Evolutionary conservation across 2,888 invertebrate species (phyloP).

Genomic region (Panzeria rudis): DNA sequence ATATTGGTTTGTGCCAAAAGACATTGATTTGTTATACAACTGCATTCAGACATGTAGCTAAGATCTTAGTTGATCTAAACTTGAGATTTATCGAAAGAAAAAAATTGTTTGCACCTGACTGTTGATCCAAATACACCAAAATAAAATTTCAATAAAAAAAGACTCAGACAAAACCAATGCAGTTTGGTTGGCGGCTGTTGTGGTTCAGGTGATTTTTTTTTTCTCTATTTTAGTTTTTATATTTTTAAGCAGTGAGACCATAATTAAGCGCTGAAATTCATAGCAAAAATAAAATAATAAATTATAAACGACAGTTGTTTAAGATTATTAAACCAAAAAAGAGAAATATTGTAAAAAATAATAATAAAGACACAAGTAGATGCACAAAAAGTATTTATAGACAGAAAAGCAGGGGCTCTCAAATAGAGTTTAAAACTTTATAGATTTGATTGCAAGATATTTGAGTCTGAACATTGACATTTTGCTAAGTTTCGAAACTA

Average conservation of each 20-base stretch:
- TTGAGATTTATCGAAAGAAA: conserved; percentile 35
- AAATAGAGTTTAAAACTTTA: neutral
- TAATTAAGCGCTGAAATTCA: conserved; percentile 72
- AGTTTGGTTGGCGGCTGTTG: conserved; percentile 45
- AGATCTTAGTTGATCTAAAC: conserved; percentile 53
- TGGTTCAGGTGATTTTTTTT: conserved; percentile 26
- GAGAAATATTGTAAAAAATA: neutral
- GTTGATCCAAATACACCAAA: conserved; percentile 56
- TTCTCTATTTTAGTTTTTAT: neutral
- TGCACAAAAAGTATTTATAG: conserved; percentile 1
- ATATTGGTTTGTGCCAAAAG: conserved; percentile 52
- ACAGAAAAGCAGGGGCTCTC: neutral
- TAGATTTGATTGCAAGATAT: too few species aligned
- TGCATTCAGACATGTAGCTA: conserved; percentile 37
- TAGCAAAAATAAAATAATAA: conserved; percentile 64
- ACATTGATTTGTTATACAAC: conserved; percentile 46
- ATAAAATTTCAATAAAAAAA: conserved; percentile 18
- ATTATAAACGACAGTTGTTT: conserved; percentile 69
- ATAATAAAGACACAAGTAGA: conserved; percentile 27
- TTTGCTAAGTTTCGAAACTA: too few species aligned
- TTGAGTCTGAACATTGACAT: too few species aligned
- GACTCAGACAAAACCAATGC: conserved; percentile 26
- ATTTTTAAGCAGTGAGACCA: conserved; percentile 55
- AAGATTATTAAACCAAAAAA: conserved; percentile 55
- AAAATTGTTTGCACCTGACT: conserved; percentile 64